phyloP scores from a whole-genome alignment of 2,888 invertebrate species.

The Watsonalla binaria region DNA sequence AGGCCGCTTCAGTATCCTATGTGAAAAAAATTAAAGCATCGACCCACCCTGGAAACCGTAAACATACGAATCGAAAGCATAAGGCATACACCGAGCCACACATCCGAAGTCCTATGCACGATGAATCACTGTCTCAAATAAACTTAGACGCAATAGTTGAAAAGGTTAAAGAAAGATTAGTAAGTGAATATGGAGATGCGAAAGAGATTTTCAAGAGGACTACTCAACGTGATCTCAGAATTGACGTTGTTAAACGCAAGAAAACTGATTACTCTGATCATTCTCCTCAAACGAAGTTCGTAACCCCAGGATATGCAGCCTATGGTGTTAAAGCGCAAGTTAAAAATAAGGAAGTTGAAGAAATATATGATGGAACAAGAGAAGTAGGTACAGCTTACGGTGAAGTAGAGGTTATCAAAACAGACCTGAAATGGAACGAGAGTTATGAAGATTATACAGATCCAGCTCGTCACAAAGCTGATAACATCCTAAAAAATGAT shows the following conservation, averaged over 20 bases:
- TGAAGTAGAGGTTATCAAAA: constrained; percentile 11
- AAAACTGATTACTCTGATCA: not conserved
- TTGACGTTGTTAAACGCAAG: constrained; percentile 1
- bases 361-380: not conserved
- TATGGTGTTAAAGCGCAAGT: not conserved
- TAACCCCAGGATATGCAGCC: too few relatives aligned
- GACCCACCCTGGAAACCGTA: constrained; percentile 2
- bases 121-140: constrained; percentile 6
- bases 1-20: constrained; percentile 18
- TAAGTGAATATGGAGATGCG: not conserved
- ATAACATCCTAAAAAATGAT: not conserved
- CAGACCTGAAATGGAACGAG: constrained; percentile 30
- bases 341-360: constrained; percentile 2
- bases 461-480: constrained; percentile 20
- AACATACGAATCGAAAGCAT: not conserved
- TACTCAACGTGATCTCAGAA: constrained; percentile 5
- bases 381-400: not conserved
- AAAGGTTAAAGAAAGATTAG: constrained; percentile 31
- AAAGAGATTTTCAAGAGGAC: not conserved
- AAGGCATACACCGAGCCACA: not conserved
- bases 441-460: constrained; percentile 53
- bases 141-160: constrained; percentile 36
- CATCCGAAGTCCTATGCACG: constrained; percentile 5
- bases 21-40: constrained; percentile 4
- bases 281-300: too few relatives aligned